Percentiles rank a stretch among this genome's conserved stretches.
These are phyloP conservation scores for Eurosta solidaginis DNA, from an alignment of 1,140 invertebrate genomes.

Conservation along the genomic window DNA sequence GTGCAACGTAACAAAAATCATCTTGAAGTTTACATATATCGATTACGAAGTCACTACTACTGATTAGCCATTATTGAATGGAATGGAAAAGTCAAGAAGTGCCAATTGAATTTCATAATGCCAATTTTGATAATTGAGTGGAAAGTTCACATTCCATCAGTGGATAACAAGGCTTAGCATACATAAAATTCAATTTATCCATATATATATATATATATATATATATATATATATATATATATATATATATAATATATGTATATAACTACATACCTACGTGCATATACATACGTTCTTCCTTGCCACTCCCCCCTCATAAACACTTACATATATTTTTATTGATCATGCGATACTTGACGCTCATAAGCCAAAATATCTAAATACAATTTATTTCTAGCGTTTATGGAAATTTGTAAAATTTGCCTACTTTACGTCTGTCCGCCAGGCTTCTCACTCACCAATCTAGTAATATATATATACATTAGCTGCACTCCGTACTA, in stretches of 20 bases:
- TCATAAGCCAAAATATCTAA: neutral
- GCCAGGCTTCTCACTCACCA: no score
- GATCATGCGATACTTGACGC: neutral
- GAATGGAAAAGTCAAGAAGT: constrained; percentile 6
- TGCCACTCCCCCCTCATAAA: neutral
- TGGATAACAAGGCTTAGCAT: no score
- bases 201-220: no score
- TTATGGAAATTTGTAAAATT: neutral
- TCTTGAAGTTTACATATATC: neutral
- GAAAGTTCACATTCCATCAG: no score
- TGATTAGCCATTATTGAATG: neutral
- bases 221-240: neutral
- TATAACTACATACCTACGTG: neutral
- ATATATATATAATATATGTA: neutral
- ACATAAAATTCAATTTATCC: no score
- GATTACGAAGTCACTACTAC: neutral
- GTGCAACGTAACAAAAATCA: constrained; percentile 33
- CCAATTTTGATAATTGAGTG: neutral
- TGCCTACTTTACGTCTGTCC: neutral
- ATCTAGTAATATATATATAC: no score
- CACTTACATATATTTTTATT: neutral
- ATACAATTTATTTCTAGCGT: neutral
- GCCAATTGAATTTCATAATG: constrained; percentile 20
- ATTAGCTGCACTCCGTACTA: no score
- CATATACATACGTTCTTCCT: neutral